These are phyloP conservation scores for Nezara viridula DNA, from an alignment of 2,888 invertebrate species.

Conservation along the genomic window DNA sequence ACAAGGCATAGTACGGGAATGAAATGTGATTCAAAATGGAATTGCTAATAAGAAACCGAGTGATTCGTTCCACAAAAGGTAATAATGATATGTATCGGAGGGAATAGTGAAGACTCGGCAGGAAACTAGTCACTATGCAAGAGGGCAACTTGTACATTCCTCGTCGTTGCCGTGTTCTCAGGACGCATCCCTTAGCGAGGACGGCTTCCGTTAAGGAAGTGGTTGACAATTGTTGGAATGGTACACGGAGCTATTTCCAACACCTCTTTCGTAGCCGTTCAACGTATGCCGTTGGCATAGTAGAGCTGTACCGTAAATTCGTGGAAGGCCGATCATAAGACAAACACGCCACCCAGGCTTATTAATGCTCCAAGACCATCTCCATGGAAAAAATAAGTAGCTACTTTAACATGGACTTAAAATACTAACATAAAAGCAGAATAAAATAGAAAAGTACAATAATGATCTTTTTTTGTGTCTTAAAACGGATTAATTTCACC, in stretches of 20 bases:
- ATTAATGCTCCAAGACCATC: not conserved
- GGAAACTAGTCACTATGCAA: slow-evolving; percentile 24
- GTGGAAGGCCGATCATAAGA: not conserved
- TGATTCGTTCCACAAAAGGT: not conserved
- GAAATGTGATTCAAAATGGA: not conserved
- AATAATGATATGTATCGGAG: not conserved
- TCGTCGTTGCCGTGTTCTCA: slow-evolving; percentile 13
- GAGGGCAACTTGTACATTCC: slow-evolving; percentile 31
- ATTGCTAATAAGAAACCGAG: not conserved
- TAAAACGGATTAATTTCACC: not conserved
- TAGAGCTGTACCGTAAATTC: slow-evolving; percentile 25
- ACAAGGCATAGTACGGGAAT: not conserved
- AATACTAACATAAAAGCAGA: not conserved
- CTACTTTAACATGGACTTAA: not conserved
- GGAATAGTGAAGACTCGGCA: not conserved
- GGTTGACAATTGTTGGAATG: slow-evolving; percentile 35
- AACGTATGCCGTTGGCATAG: not conserved
- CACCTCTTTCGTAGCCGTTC: not conserved
- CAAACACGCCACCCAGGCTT: not conserved
- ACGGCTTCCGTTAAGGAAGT: slow-evolving; percentile 16
- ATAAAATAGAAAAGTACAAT: no score
- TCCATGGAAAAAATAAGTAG: not conserved
- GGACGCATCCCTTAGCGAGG: slow-evolving; percentile 21
- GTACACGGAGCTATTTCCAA: slow-evolving; percentile 30
- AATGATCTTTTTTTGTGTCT: no score